Percentiles rank a stretch among this genome's conserved stretches.
phyloP scores from a whole-genome alignment of 2,113 vertebrate species.

The Microtus oregoni region DNA sequence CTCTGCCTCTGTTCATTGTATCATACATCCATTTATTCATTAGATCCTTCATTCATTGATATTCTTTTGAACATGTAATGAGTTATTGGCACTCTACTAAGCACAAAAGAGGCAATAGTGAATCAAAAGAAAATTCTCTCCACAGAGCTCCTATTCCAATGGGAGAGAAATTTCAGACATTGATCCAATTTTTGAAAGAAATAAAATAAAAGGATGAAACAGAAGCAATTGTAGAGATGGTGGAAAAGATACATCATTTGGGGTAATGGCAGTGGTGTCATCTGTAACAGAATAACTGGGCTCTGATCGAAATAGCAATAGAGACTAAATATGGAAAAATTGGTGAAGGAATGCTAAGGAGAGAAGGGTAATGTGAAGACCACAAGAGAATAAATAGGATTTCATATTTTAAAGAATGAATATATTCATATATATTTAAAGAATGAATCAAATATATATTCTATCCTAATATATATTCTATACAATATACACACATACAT shows the following conservation, averaged over 20 bases:
- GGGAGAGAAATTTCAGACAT: background rate
- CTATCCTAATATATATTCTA: background rate
- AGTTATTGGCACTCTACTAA: background rate
- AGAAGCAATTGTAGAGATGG: background rate
- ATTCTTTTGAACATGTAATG: slow-evolving; percentile 8
- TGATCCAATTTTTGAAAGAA: background rate
- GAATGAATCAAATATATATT: background rate
- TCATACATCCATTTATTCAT: slow-evolving; percentile 14
- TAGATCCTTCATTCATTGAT: background rate
- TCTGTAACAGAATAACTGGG: background rate
- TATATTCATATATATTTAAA: background rate
- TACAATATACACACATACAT: too few species aligned
- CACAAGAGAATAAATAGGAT: background rate
- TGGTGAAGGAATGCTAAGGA: background rate
- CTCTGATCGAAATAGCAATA: background rate
- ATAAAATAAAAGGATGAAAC: slow-evolving; percentile 28
- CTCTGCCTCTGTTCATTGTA: background rate
- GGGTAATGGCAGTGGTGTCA: background rate
- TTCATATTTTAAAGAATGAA: background rate
- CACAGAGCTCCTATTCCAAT: background rate
- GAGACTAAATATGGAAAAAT: background rate
- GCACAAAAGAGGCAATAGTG: background rate
- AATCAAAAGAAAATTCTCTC: slow-evolving; percentile 27
- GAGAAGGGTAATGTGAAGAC: background rate
- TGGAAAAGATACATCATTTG: background rate